phyloP scores from a whole-genome alignment of 2,797 vertebrate species.

The Urophycis tenuis region DNA sequence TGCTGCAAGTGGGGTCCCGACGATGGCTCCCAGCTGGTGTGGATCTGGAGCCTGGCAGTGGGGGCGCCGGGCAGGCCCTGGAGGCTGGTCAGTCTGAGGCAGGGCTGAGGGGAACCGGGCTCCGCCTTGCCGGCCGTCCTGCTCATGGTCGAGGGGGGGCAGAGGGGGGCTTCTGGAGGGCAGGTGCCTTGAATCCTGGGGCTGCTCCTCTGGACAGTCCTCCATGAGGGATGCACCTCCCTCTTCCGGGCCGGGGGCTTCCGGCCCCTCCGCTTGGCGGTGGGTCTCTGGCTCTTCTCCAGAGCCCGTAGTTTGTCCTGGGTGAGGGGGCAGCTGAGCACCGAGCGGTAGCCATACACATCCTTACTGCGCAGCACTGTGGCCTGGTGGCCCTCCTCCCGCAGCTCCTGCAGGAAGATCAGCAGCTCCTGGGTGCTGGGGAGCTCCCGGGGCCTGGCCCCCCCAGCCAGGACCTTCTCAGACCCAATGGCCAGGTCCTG shows the following conservation, averaged over 20 bases:
- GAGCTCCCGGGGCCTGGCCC: slow-evolving; percentile 75
- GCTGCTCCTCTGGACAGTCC: slow-evolving; percentile 41
- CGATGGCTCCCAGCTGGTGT: slow-evolving; percentile 61
- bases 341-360: slow-evolving; percentile 89
- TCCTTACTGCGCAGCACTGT: slow-evolving; percentile 88
- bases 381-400: slow-evolving; percentile 88
- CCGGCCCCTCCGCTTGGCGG: slow-evolving; percentile 59
- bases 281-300: slow-evolving; percentile 49
- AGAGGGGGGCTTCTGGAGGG: slow-evolving; percentile 44
- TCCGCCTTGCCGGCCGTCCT: slow-evolving; percentile 39
- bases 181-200: slow-evolving; percentile 59
- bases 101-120: slow-evolving; percentile 53
- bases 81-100: slow-evolving; percentile 75
- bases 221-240: slow-evolving; percentile 67
- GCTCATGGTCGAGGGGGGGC: slow-evolving; percentile 50
- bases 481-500: neutral
- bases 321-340: slow-evolving; percentile 73
- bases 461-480: neutral
- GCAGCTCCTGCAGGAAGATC: slow-evolving; percentile 85
- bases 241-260: slow-evolving; percentile 58
- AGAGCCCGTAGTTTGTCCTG: slow-evolving; percentile 56
- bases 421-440: slow-evolving; percentile 83
- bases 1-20: slow-evolving; percentile 34
- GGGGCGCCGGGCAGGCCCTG: slow-evolving; percentile 66
- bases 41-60: slow-evolving; percentile 73